Evolutionary conservation across 2,888 invertebrate species (phyloP), one percentile per base, ranked within the genome.

Genomic region (Leptinotarsa tumamoca): DNA sequence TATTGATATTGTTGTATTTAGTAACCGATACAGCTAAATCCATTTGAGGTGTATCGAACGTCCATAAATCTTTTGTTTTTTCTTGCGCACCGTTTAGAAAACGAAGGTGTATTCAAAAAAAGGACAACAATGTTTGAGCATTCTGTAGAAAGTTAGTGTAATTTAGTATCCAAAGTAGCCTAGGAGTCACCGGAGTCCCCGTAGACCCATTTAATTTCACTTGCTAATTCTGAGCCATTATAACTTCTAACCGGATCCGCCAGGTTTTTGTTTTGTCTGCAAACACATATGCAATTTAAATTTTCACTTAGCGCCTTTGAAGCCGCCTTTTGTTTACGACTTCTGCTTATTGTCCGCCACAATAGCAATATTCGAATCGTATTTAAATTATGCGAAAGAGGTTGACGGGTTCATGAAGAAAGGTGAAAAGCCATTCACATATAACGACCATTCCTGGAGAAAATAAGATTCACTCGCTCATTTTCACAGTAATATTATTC

Each of bases 181-280:
- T 67, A 68, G 71, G 66, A 68, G 71, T 67, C 49, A 68, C 58
- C 73, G 61, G 50, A 49, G 70, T 68, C 77, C 74, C 72, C 23
- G 33, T 58, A 69, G 72, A 74, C 72, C 52, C 76, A 76, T 77
- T 78, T 78, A 76, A 78, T 78, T 79, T 79, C 68, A 79, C 77
- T 77, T 77, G 79, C 79, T 79, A 79, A 79, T 79, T 72, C 73
- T 49, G 61, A 56, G 50, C 79, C 74, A 79, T 80, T 75, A 77
- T 71, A 79, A 79, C 75, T 79, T 77, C 71, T 72, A 75, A 79
- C 77, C 72, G 69, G 73, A 75, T 78, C 58, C 71, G 58, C 68
- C 74, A 58, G 74, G 74, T 77, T 77, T 77, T 77, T 72, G 77
- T 74, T 74, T 68, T 72, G 72, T 73, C 72, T 21, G 74, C 71